Conservation (phyloP, 1,140 invertebrate species). For the Panulirus ornatus region DNA sequence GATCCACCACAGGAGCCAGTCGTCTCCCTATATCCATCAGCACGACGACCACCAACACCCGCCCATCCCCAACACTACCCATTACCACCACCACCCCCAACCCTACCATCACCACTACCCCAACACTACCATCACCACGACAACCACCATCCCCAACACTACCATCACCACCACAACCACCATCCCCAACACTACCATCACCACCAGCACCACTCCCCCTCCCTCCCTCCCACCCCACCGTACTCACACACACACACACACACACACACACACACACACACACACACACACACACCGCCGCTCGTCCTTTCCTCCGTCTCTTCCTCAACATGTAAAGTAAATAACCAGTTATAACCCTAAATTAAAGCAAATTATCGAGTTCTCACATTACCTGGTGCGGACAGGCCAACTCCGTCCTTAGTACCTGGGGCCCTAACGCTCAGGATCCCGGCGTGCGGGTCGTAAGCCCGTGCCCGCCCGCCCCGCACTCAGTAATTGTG, state of each 20-base stretch:
- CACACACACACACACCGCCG: not conserved
- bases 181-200: not conserved
- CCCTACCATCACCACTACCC: not conserved
- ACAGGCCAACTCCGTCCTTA: not conserved
- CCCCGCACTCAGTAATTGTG: constrained; percentile 38
- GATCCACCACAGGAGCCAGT: no score
- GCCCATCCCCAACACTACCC: not conserved
- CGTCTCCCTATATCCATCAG: not conserved
- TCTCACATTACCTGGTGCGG: not conserved
- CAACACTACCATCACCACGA: not conserved
- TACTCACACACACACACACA: not conserved
- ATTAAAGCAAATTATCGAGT: not conserved
- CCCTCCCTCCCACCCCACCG: not conserved
- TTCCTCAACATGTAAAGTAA: not conserved
- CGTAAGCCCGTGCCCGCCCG: not conserved
- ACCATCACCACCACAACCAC: not conserved
- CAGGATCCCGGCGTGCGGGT: not conserved
- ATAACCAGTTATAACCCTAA: not conserved
- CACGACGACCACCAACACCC: not conserved
- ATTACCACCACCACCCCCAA: not conserved
- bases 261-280: not conserved
- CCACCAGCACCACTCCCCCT: not conserved
- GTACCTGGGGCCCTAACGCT: not conserved
- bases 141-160: not conserved
- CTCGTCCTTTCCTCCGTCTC: not conserved